Evolutionary conservation across 2,888 invertebrate species (phyloP).

Genomic region (Oscheius myriophilus): DNA sequence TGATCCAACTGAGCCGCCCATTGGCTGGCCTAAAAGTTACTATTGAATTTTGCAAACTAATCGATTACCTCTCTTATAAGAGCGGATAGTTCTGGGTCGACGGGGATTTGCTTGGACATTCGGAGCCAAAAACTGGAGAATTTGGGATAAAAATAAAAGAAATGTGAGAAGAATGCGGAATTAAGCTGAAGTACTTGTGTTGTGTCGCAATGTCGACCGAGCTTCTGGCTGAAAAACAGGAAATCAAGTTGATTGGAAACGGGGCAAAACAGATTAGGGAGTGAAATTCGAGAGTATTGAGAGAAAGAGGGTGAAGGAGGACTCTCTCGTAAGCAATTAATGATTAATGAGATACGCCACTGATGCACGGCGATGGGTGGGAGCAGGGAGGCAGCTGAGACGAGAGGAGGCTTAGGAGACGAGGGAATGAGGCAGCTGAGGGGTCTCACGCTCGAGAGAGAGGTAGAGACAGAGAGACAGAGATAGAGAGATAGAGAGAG

Average conservation of each 20-base stretch:
- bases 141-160: slow-evolving; percentile 9
- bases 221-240: too few species aligned
- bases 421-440: neutral
- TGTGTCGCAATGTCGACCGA: too few species aligned
- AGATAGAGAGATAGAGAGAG: neutral
- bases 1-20: slow-evolving; percentile 1
- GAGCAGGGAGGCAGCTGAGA: too few species aligned
- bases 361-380: neutral
- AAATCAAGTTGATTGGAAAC: too few species aligned
- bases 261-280: neutral
- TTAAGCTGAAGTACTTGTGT: too few species aligned
- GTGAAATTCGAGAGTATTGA: neutral
- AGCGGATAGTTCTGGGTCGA: slow-evolving; percentile 8
- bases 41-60: neutral
- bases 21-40: neutral
- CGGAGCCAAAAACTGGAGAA: neutral
- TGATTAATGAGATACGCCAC: slow-evolving; percentile 17
- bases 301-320: slow-evolving; percentile 11
- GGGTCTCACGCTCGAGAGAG: neutral
- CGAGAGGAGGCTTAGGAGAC: neutral
- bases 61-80: slow-evolving; percentile 13
- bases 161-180: neutral
- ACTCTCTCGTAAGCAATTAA: slow-evolving; percentile 13
- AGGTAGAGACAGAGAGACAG: slow-evolving; percentile 10
- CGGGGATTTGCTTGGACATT: neutral